Conservation (phyloP, 2,113 vertebrate species). For the Poecile atricapillus region DNA sequence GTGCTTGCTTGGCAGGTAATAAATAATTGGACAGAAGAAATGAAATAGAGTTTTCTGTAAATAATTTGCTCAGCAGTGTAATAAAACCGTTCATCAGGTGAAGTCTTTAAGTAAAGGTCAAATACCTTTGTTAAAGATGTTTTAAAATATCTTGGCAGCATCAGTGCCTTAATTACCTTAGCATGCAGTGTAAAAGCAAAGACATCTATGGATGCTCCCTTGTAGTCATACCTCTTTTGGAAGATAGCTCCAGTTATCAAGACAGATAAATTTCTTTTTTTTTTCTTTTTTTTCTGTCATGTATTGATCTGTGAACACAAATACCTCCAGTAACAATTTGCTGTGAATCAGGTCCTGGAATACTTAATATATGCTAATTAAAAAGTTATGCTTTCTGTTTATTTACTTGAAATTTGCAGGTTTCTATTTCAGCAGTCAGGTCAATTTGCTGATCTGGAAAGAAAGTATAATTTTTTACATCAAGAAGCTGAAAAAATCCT, state of each 20-base stretch:
- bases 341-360: neutral
- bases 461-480: conserved; percentile 77
- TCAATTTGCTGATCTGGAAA: conserved; percentile 80
- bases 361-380: neutral
- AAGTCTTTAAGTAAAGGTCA: neutral
- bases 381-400: neutral
- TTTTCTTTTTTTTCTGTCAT: neutral
- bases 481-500: conserved; percentile 73
- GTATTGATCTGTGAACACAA: neutral
- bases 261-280: neutral
- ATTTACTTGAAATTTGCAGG: conserved; percentile 73
- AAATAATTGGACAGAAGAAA: neutral
- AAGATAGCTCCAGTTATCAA: neutral
- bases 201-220: neutral
- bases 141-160: neutral
- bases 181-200: neutral
- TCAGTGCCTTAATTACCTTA: neutral
- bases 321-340: neutral
- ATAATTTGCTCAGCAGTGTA: neutral
- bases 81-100: neutral
- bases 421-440: conserved; percentile 82
- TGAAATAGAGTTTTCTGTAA: neutral
- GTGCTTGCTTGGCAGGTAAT: neutral
- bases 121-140: neutral
- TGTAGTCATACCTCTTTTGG: neutral